Base-by-base conservation (phyloP, 2,888 invertebrate species). In the Aspidiotus destructor region DNA sequence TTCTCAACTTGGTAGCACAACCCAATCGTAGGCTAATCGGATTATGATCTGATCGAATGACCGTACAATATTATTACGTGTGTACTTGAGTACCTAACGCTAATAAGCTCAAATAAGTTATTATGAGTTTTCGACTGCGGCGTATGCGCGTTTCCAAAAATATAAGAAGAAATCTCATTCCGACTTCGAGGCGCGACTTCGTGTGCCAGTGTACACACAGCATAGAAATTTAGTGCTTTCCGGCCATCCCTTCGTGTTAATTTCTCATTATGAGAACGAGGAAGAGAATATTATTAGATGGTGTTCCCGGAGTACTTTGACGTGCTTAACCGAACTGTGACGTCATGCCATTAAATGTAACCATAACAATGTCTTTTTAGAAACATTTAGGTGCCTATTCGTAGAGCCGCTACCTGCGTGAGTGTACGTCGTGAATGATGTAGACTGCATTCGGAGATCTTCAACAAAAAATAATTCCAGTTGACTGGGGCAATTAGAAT, bases 401-500 rank as follows among this genome's bases (percentile, higher is more conserved):
- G n/a, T 48, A 11, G 2, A 15, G 8, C 57, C 11, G 11, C 57
- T 10, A 57, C 57, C 57, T 10, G 10, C 57, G 15, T n/a, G 10
- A 28, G 28, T 28, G 28, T 28, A 28, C 28, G 28, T 28, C 28
- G 28, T 28, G 28, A 28, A 28, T 28, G 28, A 28, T 28, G 28
- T 28, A 1, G 28, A 28, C n/a, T 48, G 2, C 48, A n/a, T 48
- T 48, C n/a, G 48, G 52, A 57, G 52, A 60, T 60, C 57, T 67
- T 67, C 41, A 58, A 67, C 67, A 67, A 67, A 67, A 28, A 60
- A 67, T 67, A 67, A 67, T 60, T 67, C 58, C 15, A 67, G 58
- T 67, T 67, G 67, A 67, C 67, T 57, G 11, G 42, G 52, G 67
- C 60, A 67, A 67, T 67, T 67, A 67, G 67, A 67, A 67, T 67